Conservation (phyloP, 2,888 invertebrate species). For the Aquatica leii region DNA sequence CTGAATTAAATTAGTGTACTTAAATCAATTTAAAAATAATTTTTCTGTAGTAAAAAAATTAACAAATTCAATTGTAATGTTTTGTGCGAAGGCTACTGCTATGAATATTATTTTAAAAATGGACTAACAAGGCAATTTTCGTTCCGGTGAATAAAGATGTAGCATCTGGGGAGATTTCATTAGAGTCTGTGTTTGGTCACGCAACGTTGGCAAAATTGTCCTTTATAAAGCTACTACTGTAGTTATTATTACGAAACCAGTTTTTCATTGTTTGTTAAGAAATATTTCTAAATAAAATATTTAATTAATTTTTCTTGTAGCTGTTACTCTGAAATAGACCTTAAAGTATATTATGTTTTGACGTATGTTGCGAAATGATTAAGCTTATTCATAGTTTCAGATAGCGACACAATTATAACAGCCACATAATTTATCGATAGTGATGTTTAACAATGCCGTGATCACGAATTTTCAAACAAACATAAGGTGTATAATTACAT, state of each 20-base stretch:
- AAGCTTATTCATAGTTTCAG: constrained; percentile 24
- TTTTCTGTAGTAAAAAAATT: too few relatives aligned
- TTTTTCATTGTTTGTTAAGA: constrained; percentile 12
- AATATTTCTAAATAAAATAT: constrained; percentile 6
- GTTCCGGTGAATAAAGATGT: constrained; percentile 55
- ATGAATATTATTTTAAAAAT: constrained; percentile 32
- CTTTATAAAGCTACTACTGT: constrained; percentile 30
- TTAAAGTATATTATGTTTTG: constrained; percentile 7
- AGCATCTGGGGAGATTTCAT: constrained; percentile 56
- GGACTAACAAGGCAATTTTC: constrained; percentile 44
- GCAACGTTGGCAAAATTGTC: constrained; percentile 46
- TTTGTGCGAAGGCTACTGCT: constrained; percentile 15
- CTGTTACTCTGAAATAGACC: too few relatives aligned
- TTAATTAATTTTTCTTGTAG: constrained; percentile 11
- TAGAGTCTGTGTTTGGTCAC: constrained; percentile 55
- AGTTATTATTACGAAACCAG: constrained; percentile 17
- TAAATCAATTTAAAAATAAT: too few relatives aligned
- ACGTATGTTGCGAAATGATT: constrained; percentile 30
- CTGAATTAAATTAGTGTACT: too few relatives aligned
- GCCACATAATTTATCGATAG: constrained; percentile 23
- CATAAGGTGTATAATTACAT: constrained; percentile 52
- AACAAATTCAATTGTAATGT: too few relatives aligned
- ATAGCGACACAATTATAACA: constrained; percentile 18
- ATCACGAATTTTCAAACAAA: constrained; percentile 33
- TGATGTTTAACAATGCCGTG: constrained; percentile 27